Evolutionary conservation across 2,113 vertebrate species (phyloP).

Genomic region (Esox niger): DNA sequence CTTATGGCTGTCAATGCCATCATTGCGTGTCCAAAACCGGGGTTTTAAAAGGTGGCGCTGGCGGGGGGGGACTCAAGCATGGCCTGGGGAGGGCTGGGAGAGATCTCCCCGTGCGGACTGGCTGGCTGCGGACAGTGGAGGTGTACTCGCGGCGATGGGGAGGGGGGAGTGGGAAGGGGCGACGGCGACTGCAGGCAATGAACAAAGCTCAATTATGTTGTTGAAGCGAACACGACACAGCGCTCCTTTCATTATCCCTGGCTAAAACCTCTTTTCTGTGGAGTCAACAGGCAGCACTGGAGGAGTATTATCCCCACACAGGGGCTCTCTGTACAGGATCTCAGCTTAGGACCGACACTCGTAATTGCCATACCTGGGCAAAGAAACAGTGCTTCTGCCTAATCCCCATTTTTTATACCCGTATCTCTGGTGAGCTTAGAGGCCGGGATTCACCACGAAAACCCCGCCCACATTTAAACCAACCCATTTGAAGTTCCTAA

Average conservation of each 20-base stretch:
- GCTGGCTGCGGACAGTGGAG: neutral
- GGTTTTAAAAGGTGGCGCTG: neutral
- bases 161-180: neutral
- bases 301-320: slow-evolving; percentile 17
- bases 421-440: slow-evolving; percentile 52
- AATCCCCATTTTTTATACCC: slow-evolving; percentile 64
- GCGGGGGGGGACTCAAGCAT: neutral
- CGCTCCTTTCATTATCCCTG: slow-evolving; percentile 31
- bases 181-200: slow-evolving; percentile 21
- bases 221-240: slow-evolving; percentile 24
- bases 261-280: slow-evolving; percentile 28
- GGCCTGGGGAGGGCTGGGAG: too few species aligned
- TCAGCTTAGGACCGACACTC: slow-evolving; percentile 20
- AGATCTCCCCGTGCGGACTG: neutral
- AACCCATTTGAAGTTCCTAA: slow-evolving; percentile 44
- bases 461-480: slow-evolving; percentile 41
- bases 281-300: slow-evolving; percentile 40
- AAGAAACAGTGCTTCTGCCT: slow-evolving; percentile 47
- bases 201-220: slow-evolving; percentile 44
- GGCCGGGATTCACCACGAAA: slow-evolving; percentile 55
- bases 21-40: neutral
- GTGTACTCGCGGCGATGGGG: slow-evolving; percentile 7
- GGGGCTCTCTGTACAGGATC: slow-evolving; percentile 29
- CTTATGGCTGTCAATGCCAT: neutral
- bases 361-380: slow-evolving; percentile 65